phyloP scores from a whole-genome alignment of 2,797 vertebrate species.

The Buphagus erythrorhynchus region DNA sequence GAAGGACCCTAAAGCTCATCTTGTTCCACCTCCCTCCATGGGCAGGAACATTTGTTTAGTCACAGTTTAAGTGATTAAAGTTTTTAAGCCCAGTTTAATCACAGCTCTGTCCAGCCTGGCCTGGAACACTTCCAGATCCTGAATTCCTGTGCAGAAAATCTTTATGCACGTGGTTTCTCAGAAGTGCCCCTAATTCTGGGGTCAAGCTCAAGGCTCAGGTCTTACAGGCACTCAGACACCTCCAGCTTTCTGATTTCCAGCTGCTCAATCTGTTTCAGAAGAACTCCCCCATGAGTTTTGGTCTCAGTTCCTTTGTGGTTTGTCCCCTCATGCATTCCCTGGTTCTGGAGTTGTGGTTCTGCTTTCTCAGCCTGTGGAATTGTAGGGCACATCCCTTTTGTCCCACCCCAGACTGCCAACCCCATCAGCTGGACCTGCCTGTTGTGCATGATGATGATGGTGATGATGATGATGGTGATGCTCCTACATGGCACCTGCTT shows the following conservation, averaged over 20 bases:
- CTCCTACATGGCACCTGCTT: background rate
- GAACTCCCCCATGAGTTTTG: background rate
- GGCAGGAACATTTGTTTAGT: background rate
- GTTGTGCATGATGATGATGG: constrained; percentile 21
- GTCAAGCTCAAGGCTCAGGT: background rate
- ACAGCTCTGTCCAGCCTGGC: background rate
- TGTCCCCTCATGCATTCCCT: background rate
- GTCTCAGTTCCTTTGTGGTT: fast-evolving
- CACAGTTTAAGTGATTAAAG: too few species aligned
- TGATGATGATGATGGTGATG: background rate
- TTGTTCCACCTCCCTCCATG: background rate
- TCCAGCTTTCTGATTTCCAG: background rate
- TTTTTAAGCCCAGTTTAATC: background rate
- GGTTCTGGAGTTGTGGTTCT: fast-evolving
- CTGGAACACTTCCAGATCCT: background rate
- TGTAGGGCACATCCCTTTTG: background rate
- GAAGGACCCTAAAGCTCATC: background rate
- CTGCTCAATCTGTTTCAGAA: background rate
- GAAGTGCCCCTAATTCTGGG: background rate
- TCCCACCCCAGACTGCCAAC: constrained; percentile 56
- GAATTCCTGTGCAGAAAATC: background rate
- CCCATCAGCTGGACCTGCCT: constrained; percentile 20
- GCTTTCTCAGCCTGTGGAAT: background rate
- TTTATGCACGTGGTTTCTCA: fast-evolving
- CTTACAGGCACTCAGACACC: background rate